Evolutionary conservation across 2,113 vertebrate genomes (phyloP).

Genomic region (Enhydra lutris): DNA sequence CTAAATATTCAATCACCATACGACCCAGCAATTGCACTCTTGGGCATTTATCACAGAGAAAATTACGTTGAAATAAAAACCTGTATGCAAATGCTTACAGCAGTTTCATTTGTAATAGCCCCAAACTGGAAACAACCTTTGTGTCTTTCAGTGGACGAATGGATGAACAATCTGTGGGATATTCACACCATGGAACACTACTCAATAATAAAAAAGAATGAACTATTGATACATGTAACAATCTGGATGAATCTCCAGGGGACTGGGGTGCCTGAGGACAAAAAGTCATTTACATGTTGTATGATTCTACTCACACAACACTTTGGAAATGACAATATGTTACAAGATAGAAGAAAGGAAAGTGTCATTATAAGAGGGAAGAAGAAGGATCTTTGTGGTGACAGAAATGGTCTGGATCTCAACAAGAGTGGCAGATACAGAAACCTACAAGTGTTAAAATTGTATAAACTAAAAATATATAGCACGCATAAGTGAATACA

Average conservation of each 20-base stretch:
- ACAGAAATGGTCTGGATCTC: background rate
- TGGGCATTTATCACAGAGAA: background rate
- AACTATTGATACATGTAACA: background rate
- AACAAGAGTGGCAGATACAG: background rate
- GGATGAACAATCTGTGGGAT: background rate
- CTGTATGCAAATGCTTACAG: background rate
- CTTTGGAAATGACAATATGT: background rate
- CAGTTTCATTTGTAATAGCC: background rate
- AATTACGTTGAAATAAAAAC: slow-evolving; percentile 5
- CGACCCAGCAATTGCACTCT: background rate
- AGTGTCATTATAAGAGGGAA: background rate
- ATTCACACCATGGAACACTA: background rate
- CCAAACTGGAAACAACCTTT: background rate
- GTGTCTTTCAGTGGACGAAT: background rate
- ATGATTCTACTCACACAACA: background rate
- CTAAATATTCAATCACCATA: background rate
- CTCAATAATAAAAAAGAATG: background rate
- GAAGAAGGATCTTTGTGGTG: background rate
- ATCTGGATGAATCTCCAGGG: background rate
- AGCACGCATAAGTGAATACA: background rate
- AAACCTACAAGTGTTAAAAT: background rate
- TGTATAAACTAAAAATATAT: background rate
- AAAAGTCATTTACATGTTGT: background rate
- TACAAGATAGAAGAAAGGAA: background rate
- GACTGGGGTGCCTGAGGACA: background rate